Conservation (phyloP, 2,797 vertebrate genomes). For the Syndactyla subalaris region DNA sequence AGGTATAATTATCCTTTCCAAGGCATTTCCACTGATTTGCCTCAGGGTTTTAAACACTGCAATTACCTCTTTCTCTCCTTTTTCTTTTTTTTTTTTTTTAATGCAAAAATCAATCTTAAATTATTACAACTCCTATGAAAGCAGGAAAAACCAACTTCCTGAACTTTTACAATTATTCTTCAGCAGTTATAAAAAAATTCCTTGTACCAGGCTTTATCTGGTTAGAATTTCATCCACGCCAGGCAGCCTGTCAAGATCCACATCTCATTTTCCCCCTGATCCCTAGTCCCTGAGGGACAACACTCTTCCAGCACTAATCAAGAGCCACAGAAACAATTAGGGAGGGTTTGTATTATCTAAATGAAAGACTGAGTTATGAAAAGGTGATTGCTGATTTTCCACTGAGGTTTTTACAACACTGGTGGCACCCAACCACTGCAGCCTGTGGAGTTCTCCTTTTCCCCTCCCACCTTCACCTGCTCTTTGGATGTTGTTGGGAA, state of each 20-base stretch:
- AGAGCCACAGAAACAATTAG: slow-evolving; percentile 22
- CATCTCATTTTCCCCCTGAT: slow-evolving; percentile 23
- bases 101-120: slow-evolving; percentile 59
- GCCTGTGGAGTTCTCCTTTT: neutral
- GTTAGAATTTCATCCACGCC: neutral
- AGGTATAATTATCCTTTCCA: slow-evolving; percentile 69
- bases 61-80: neutral
- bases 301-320: slow-evolving; percentile 9
- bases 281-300: neutral
- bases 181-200: slow-evolving; percentile 6
- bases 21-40: slow-evolving; percentile 61
- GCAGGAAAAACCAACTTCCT: slow-evolving; percentile 13
- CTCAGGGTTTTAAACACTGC: slow-evolving; percentile 44
- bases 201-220: neutral
- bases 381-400: slow-evolving; percentile 12
- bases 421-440: neutral
- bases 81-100: neutral
- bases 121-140: slow-evolving; percentile 23
- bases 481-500: neutral
- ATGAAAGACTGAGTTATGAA: neutral
- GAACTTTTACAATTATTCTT: slow-evolving; percentile 17
- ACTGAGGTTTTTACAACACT: neutral
- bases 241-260: slow-evolving; percentile 20
- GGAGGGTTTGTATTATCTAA: slow-evolving; percentile 23
- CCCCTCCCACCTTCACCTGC: neutral